phyloP scores from a whole-genome alignment of 1,140 invertebrate species.

The Acyrthosiphon pisum region DNA sequence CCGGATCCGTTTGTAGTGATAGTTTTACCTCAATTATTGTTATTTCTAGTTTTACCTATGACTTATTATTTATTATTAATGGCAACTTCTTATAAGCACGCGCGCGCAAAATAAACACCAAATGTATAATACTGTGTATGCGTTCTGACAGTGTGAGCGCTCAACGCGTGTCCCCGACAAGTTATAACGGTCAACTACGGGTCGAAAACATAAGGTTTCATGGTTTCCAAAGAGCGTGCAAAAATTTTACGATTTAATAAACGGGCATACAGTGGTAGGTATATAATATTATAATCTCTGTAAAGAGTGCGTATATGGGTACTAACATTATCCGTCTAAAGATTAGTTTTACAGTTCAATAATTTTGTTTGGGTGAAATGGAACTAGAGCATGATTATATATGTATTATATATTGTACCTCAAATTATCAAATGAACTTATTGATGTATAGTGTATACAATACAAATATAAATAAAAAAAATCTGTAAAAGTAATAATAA shows the following conservation, averaged over 20 bases:
- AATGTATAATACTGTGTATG: neutral
- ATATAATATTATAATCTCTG: no score
- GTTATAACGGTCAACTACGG: neutral
- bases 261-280: neutral
- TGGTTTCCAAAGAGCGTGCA: neutral
- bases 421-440: neutral
- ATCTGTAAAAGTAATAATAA: neutral
- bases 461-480: neutral
- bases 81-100: neutral
- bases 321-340: neutral
- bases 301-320: neutral
- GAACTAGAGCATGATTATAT: neutral
- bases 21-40: neutral
- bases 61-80: neutral
- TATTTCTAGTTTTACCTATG: neutral
- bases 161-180: neutral
- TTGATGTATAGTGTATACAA: neutral
- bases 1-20: neutral
- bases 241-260: neutral
- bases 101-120: neutral
- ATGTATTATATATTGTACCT: neutral
- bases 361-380: slow-evolving; percentile 11
- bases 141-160: neutral
- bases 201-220: neutral
- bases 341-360: slow-evolving; percentile 27